A percentile compares a stretch with the other conserved stretches of the same genome.
Evolutionary conservation across 2,113 vertebrate genomes (phyloP).

Genomic region (Pan troglodytes): NHGRI_mPanTro3-v2.1_pri NC_086015.1:67192001-67192500

Average conservation of each 20-base stretch:
- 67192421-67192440: neutral
- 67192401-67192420: neutral
- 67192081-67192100: neutral
- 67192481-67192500: neutral
- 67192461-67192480: neutral
- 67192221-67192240: neutral
- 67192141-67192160: neutral
- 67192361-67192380: neutral
- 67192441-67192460: neutral
- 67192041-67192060: neutral
- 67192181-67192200: neutral
- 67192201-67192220: neutral
- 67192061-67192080: neutral
- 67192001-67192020: constrained; percentile 10
- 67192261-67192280: neutral
- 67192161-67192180: neutral
- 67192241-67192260: neutral
- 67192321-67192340: neutral
- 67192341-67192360: neutral
- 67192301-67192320: neutral
- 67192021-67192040: neutral
- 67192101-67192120: neutral
- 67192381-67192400: neutral
- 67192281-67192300: neutral
- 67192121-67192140: neutral